Evolutionary conservation across 2,797 vertebrate genomes (phyloP), one percentile per base, ranked within the genome.

Genomic region (Ptychobarbus kaznakovi): DNA sequence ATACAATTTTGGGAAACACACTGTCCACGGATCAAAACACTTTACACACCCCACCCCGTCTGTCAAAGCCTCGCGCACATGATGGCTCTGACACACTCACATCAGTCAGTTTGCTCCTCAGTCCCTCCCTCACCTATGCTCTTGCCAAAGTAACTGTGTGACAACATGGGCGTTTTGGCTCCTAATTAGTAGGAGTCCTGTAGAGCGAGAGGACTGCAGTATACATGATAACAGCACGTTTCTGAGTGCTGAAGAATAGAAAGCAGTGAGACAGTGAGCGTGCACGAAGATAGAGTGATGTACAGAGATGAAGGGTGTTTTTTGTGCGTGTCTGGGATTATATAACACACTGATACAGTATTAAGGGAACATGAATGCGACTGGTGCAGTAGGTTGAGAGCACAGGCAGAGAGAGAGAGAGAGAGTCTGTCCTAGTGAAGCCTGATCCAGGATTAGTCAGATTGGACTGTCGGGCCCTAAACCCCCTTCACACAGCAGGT

Each of bases 11-110:
- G 84, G 88, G 79, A 88, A 87, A 89, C 88, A 63, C 84, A 89
- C 81, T 61, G 76, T 91, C 79, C 81, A 89, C 1, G 13, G 86
- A 89, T 87, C 86, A 90, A 88, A 92, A 88, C 90, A 73, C 87
- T 89, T 91, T 87, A 89, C 87, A 82, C 87, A 51, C 68, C 81
- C 61, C 53, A 4, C 25, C 65, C 73, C 58, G 61, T 85, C 87
- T 79, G 82, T 83, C 74, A 82, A n/a, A 82, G 80, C 68, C 66
- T 28, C 0, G 46, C 32, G 42, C 91, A 90, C 35, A 85, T 91
- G 88, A 92, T 1, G 25, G 80, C 46, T 83, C 68, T 70, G 73
- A 85, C 89, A 90, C 73, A 35, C 83, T 28, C 80, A n/a, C 44
- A 66, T 80, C 61, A 58, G 44, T 40, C 70, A 7, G 85, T 58